Percentiles rank a stretch among this genome's conserved stretches.
Conservation (phyloP, 2,888 invertebrate species). For the Apamea anceps region DNA sequence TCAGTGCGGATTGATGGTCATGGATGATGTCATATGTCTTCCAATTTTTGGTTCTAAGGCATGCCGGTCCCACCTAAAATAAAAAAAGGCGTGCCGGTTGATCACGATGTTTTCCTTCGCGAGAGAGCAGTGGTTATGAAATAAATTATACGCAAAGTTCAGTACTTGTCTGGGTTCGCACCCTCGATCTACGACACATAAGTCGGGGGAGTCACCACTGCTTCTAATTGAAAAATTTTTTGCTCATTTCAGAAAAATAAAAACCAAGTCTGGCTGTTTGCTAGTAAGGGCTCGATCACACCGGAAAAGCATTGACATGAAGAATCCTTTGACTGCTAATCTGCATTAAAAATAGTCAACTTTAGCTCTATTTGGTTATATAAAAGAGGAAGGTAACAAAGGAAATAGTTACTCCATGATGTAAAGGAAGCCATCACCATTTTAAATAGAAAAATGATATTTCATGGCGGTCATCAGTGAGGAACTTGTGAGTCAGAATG, state of each 20-base stretch:
- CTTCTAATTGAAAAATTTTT: neutral
- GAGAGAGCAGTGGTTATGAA: neutral
- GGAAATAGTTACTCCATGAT: conserved; percentile 5
- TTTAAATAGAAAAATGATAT: conserved; percentile 23
- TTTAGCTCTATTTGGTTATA: neutral
- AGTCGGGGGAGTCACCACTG: neutral
- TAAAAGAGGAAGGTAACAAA: neutral
- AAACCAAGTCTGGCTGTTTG: neutral
- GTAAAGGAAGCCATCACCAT: conserved; percentile 15
- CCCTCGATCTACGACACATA: neutral
- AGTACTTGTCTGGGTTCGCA: neutral
- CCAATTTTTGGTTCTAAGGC: no score
- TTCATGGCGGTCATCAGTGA: conserved; percentile 28
- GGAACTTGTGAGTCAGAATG: conserved; percentile 42
- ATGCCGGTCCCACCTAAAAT: no score
- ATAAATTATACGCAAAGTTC: neutral
- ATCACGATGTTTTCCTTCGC: neutral
- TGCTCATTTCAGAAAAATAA: no score
- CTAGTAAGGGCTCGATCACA: neutral
- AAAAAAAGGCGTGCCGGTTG: no score
- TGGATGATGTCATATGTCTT: neutral
- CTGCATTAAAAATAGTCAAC: conserved; percentile 6
- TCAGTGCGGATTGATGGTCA: neutral
- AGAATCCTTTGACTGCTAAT: neutral
- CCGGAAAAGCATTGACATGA: neutral